Percentiles rank a stretch among this genome's conserved stretches.
Conservation (phyloP, 2,113 vertebrate species). For the Trochalopteron elliotii region DNA sequence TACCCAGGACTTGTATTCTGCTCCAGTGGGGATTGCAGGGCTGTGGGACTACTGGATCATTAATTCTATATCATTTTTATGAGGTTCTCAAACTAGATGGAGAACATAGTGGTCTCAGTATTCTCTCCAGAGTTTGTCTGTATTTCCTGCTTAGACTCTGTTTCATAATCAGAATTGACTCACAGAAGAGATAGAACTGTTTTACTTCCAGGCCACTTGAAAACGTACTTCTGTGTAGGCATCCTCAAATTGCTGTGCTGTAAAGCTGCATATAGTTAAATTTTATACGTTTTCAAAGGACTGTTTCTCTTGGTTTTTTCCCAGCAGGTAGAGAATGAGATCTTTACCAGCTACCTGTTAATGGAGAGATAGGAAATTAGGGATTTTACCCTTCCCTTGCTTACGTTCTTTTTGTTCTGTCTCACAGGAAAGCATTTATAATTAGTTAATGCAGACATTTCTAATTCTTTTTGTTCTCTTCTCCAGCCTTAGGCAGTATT, state of each 20-base stretch:
- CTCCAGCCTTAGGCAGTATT: slow-evolving; percentile 42
- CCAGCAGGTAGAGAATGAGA: background rate
- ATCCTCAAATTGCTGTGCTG: background rate
- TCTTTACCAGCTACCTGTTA: background rate
- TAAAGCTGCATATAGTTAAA: background rate
- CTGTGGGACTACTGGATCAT: background rate
- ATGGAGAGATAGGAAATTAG: background rate
- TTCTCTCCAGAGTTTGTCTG: background rate
- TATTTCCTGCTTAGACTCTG: background rate
- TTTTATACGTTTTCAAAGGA: background rate
- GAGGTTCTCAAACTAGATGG: background rate
- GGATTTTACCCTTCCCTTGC: background rate
- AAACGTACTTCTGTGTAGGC: background rate
- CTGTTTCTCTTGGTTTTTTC: background rate
- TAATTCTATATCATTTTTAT: background rate
- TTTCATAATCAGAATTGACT: background rate
- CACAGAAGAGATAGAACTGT: background rate
- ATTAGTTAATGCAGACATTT: slow-evolving; percentile 49
- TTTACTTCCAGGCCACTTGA: background rate
- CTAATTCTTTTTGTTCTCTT: slow-evolving; percentile 57
- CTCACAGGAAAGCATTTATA: slow-evolving; percentile 4
- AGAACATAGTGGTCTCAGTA: background rate
- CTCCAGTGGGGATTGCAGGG: background rate
- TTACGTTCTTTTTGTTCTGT: background rate
- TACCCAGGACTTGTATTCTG: background rate